phyloP scores from a whole-genome alignment of 2,888 invertebrate species.

The Drosophila dives region DNA sequence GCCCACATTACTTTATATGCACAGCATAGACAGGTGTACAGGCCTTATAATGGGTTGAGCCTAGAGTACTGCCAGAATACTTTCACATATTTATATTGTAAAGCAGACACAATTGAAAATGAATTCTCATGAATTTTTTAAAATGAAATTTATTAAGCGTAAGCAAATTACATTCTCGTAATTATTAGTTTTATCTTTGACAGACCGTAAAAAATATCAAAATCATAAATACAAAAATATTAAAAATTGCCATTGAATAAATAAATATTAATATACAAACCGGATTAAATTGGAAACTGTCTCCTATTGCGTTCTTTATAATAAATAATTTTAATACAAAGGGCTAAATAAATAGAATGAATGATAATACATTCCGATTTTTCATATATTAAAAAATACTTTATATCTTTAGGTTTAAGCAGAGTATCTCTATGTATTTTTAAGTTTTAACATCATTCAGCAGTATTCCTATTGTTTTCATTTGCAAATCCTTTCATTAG shows the following conservation, averaged over 20 bases:
- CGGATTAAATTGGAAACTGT: background rate
- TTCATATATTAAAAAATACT: background rate
- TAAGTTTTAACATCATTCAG: background rate
- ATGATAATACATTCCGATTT: background rate
- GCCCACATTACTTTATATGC: background rate
- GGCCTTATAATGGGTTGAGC: background rate
- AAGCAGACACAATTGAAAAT: conserved; percentile 35
- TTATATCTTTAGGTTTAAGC: background rate
- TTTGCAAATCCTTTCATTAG: background rate
- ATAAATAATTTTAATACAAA: background rate
- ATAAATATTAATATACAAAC: background rate
- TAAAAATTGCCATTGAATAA: background rate
- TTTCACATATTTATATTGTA: conserved; percentile 46
- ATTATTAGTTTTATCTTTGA: background rate
- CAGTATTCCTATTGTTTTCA: background rate
- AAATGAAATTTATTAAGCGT: conserved; percentile 80
- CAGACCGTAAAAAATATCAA: background rate
- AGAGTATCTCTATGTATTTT: background rate
- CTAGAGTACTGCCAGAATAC: background rate
- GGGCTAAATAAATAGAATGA: background rate
- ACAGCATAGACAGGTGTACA: background rate
- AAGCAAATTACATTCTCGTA: conserved; percentile 62
- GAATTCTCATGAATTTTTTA: conserved; percentile 62
- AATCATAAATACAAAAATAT: background rate
- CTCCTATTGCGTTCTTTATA: background rate